These are phyloP conservation scores for Serrognathus titanus DNA, from an alignment of 2,888 invertebrate species.

Conservation along the genomic window DNA sequence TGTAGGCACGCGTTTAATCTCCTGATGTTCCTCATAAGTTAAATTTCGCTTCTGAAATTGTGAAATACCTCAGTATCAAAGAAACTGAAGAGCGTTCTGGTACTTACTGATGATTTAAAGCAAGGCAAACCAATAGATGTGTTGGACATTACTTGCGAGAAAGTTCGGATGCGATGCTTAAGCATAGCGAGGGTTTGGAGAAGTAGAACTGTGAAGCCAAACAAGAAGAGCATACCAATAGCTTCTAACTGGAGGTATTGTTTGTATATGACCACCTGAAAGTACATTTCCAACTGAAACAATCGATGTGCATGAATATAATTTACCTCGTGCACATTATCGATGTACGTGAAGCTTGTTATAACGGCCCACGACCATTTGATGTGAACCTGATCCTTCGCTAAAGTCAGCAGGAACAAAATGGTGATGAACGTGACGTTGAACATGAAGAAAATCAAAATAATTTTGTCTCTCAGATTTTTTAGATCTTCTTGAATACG, in stretches of 20 bases:
- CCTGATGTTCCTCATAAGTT: too few species aligned
- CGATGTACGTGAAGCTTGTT: conserved; percentile 42
- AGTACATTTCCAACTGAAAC: neutral
- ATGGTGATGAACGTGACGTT: conserved; percentile 75
- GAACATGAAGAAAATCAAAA: conserved; percentile 70
- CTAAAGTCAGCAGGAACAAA: conserved; percentile 68
- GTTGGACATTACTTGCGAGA: conserved; percentile 70
- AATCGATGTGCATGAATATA: neutral
- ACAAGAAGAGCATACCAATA: conserved; percentile 68
- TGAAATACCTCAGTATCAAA: too few species aligned
- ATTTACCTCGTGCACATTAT: neutral
- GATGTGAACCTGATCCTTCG: conserved; percentile 65
- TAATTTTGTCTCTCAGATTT: conserved; percentile 63
- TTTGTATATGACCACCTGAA: conserved; percentile 52
- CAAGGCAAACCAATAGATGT: conserved; percentile 42
- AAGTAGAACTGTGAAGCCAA: conserved; percentile 67
- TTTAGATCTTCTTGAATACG: conserved; percentile 49
- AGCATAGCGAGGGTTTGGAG: conserved; percentile 74
- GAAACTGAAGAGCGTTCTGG: too few species aligned
- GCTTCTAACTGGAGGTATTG: conserved; percentile 67
- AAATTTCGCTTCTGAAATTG: too few species aligned
- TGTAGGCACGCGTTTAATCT: too few species aligned
- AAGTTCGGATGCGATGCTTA: conserved; percentile 70
- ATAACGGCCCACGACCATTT: conserved; percentile 65
- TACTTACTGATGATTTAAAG: neutral